Evolutionary conservation across 2,797 vertebrate species (phyloP).

Genomic region (Acipenser ruthenus): DNA sequence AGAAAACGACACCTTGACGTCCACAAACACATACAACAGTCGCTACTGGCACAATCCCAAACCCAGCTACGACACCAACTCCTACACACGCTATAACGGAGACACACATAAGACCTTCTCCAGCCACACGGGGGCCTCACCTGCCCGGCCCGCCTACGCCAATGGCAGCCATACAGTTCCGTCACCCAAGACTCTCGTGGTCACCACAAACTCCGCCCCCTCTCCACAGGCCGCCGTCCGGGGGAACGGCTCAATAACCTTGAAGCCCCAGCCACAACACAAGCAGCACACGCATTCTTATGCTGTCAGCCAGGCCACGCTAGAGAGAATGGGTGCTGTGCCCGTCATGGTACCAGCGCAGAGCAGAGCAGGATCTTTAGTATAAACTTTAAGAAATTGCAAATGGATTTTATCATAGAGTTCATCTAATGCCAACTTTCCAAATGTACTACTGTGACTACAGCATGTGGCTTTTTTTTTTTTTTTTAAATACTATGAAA

Average conservation of each 20-base stretch:
- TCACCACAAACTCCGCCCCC: conserved; percentile 82
- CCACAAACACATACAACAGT: conserved; percentile 94
- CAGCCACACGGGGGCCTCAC: conserved; percentile 30
- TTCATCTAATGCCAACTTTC: conserved; percentile 51
- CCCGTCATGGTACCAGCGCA: conserved; percentile 95
- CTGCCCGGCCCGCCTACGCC: conserved; percentile 57
- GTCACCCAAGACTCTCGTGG: conserved; percentile 85
- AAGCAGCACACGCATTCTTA: conserved; percentile 71
- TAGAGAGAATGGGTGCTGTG: conserved; percentile 89
- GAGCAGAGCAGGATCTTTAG: conserved; percentile 88
- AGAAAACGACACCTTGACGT: conserved; percentile 90
- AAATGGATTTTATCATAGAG: conserved; percentile 43
- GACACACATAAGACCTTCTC: conserved; percentile 79
- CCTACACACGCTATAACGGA: conserved; percentile 79
- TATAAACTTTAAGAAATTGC: conserved; percentile 48
- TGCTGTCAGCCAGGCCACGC: conserved; percentile 81
- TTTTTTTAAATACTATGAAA: not conserved
- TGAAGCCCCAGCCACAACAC: conserved; percentile 55
- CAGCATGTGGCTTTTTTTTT: conserved; percentile 17
- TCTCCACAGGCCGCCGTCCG: conserved; percentile 70
- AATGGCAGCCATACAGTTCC: conserved; percentile 80
- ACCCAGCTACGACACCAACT: conserved; percentile 73
- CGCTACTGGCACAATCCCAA: conserved; percentile 91
- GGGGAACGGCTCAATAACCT: conserved; percentile 77
- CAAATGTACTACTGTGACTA: conserved; percentile 24